These are phyloP conservation scores for Cossypha dichroa DNA, from an alignment of 2,797 vertebrate genomes.

Conservation along the genomic window DNA sequence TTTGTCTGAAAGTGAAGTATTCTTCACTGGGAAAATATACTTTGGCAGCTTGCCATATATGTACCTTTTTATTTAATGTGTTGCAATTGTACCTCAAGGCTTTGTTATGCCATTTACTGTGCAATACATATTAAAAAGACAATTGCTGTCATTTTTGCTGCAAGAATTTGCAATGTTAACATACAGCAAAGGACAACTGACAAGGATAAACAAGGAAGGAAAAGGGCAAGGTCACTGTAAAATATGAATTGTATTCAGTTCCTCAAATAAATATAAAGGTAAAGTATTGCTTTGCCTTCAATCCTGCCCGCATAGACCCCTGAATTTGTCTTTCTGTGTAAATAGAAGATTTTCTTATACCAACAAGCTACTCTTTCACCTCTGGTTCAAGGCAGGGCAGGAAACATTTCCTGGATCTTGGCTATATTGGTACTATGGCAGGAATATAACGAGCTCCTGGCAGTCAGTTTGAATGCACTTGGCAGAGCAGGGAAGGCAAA, in stretches of 20 bases:
- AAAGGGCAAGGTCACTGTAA: background rate
- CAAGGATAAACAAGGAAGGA: background rate
- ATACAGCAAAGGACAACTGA: background rate
- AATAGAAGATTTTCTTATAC: background rate
- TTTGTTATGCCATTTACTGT: slow-evolving; percentile 5
- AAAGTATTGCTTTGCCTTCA: background rate
- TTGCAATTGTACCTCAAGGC: slow-evolving; percentile 21
- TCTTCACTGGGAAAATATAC: background rate
- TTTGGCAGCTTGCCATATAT: background rate
- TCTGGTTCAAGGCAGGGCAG: background rate
- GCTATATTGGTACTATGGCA: background rate
- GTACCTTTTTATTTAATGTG: background rate
- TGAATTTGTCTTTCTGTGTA: background rate
- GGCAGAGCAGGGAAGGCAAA: fast-evolving
- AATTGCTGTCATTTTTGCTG: slow-evolving; percentile 36
- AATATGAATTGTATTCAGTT: background rate
- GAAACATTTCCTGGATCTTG: background rate
- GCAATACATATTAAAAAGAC: slow-evolving; percentile 6
- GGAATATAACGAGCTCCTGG: background rate
- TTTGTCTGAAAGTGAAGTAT: background rate
- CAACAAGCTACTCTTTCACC: background rate
- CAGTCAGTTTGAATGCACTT: background rate
- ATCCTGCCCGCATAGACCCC: background rate
- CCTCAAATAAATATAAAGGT: background rate
- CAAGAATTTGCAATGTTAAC: background rate